Evolutionary conservation across 2,888 invertebrate genomes (phyloP), one percentile per base, ranked within the genome.

Genomic region (Trachelus troglodyta): DNA sequence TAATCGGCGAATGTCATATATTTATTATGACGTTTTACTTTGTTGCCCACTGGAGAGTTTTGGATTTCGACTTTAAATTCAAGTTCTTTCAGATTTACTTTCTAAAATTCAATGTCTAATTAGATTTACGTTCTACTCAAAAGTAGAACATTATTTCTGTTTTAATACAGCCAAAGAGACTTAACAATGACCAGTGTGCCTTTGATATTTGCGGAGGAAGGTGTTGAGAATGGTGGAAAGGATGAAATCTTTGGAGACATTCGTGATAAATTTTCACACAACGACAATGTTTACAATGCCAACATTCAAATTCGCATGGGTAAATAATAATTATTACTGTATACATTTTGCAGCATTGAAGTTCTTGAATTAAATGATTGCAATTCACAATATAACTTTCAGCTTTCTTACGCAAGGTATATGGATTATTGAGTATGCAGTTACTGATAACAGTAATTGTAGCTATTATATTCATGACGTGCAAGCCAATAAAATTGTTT

Each of bases 331-430:
- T 12, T 35, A 12, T 12, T 37, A 3, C 12, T 37, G 12, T 37
- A 37, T 0, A 12, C 12, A 37, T 37, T 37, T 37, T 37, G 12
- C 12, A 1, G 35, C 12, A 37, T 37, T 3, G 12, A 12, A 37
- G 12, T 12, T 12, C 12, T 12, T 12, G 12, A 37, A 37, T 37
- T 11, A 12, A 12, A 12, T 37, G 2, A 37, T 37, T 37, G 12
- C 12, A 3, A 37, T 12, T 12, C 35, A 3, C 12, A 12, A 37
- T 37, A 37, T 37, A 12, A 37, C 11, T 83, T 84, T 31, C 73
- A 90, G 90, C 92, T 11, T 98, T 98, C 87, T 93, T 98, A 78
- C 94, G 97, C 35, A 98, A 98, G 90, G 97, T 98, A 1, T 97
- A 97, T 90, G 96, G 96, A 0, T 93, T 98, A 69, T 93, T 98